These are phyloP conservation scores for Calliscelio sp. DNA, from an alignment of 2,888 invertebrate species.

Conservation along the genomic window DNA sequence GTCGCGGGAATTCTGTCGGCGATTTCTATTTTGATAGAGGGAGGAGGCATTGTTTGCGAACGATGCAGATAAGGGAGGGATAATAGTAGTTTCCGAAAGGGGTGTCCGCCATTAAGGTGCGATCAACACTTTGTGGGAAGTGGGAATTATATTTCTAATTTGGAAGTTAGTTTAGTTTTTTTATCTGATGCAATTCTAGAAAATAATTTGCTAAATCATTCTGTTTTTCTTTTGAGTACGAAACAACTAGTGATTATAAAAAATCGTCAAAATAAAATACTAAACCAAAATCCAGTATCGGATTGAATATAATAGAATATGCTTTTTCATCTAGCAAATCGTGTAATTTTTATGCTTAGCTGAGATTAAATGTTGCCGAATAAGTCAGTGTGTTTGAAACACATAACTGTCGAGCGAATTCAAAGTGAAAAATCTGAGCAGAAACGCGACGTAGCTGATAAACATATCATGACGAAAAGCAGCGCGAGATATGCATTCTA, in stretches of 20 bases:
- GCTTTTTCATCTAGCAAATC: not conserved
- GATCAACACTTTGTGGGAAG: conserved; percentile 44
- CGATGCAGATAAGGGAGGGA: conserved; percentile 31
- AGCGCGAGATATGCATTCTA: conserved; percentile 35
- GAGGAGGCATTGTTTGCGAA: conserved; percentile 52
- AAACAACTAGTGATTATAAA: too few species aligned
- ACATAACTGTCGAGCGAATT: too few species aligned
- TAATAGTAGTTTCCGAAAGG: conserved; percentile 47
- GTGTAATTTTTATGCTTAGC: not conserved
- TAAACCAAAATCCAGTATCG: too few species aligned
- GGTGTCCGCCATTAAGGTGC: conserved; percentile 22
- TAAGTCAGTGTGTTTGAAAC: too few species aligned
- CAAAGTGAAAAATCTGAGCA: too few species aligned
- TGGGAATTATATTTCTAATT: conserved; percentile 48
- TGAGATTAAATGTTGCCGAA: not conserved
- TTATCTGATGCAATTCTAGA: conserved; percentile 14
- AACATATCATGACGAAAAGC: conserved; percentile 35
- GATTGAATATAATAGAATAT: too few species aligned
- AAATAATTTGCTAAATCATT: too few species aligned
- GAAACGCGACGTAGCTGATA: conserved; percentile 29
- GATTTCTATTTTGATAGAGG: conserved; percentile 76
- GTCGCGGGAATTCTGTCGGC: conserved; percentile 42
- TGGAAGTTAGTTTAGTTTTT: conserved; percentile 28
- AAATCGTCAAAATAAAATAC: too few species aligned
- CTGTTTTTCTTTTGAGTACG: too few species aligned